A percentile compares a stretch with the other conserved stretches of the same genome.
These are phyloP conservation scores for Psylliodes chrysocephalus DNA, from an alignment of 2,888 invertebrate species.

Conservation along the genomic window DNA sequence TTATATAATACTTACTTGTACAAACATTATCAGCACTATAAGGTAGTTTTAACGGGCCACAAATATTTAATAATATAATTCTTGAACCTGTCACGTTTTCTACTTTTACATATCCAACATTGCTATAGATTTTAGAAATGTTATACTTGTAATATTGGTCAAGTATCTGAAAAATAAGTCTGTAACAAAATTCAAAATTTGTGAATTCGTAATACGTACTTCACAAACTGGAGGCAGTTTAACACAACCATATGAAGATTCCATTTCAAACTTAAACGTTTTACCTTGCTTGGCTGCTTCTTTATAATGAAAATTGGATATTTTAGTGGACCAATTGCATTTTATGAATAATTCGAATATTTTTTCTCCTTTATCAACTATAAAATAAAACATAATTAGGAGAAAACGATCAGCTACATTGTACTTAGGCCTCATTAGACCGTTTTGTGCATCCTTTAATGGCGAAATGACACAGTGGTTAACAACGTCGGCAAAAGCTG, in stretches of 20 bases:
- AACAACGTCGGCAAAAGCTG: too few species aligned
- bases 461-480: too few species aligned
- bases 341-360: slow-evolving; percentile 42
- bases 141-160: slow-evolving; percentile 33
- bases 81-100: slow-evolving; percentile 32
- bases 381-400: too few species aligned
- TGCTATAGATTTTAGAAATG: slow-evolving; percentile 34
- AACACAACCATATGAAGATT: slow-evolving; percentile 50
- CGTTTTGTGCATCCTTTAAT: too few species aligned
- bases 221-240: slow-evolving; percentile 42
- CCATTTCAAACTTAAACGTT: slow-evolving; percentile 47
- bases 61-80: slow-evolving; percentile 45
- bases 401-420: too few species aligned
- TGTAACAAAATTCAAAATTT: background rate
- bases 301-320: slow-evolving; percentile 26
- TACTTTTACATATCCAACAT: slow-evolving; percentile 15
- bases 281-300: slow-evolving; percentile 38
- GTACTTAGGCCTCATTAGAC: too few species aligned
- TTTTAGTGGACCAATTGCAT: slow-evolving; percentile 34
- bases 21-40: slow-evolving; percentile 34
- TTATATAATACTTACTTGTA: slow-evolving; percentile 42
- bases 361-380: slow-evolving; percentile 34
- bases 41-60: slow-evolving; percentile 42
- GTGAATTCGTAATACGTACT: slow-evolving; percentile 16
- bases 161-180: slow-evolving; percentile 30